Conservation (phyloP, 2,113 vertebrate genomes). For the Carollia perspicillata region DNA sequence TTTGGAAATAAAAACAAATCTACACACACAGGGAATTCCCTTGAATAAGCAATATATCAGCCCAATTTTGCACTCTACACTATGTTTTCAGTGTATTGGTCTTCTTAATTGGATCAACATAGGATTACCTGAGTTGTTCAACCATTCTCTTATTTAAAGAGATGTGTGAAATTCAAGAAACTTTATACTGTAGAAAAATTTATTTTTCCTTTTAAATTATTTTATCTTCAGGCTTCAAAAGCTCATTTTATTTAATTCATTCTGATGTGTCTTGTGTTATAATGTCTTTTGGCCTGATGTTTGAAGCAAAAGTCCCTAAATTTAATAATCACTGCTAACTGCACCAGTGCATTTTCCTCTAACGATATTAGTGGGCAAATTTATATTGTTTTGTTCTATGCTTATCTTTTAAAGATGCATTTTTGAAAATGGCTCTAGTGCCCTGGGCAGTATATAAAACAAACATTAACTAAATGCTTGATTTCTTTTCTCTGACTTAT, state of each 20-base stretch:
- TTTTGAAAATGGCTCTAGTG: constrained; percentile 24
- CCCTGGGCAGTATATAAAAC: constrained; percentile 33
- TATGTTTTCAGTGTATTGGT: background rate
- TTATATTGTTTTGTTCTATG: constrained; percentile 49
- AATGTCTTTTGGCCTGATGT: constrained; percentile 41
- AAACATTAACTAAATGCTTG: background rate
- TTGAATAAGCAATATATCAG: background rate
- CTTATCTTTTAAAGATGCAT: constrained; percentile 52
- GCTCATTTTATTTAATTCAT: constrained; percentile 67
- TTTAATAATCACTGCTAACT: constrained; percentile 64
- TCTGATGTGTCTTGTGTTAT: background rate
- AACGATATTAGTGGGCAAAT: constrained; percentile 37
- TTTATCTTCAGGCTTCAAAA: constrained; percentile 49
- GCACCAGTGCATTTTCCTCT: constrained; percentile 26
- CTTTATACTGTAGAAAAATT: background rate
- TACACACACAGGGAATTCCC: constrained; percentile 1
- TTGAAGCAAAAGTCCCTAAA: constrained; percentile 59
- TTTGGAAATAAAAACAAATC: background rate
- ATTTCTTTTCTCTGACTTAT: background rate
- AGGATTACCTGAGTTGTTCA: background rate
- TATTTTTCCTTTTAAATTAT: constrained; percentile 35
- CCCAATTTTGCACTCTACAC: background rate
- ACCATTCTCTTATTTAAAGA: constrained; percentile 33
- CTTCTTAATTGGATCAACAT: background rate
- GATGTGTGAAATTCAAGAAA: constrained; percentile 15